Evolutionary conservation across 1,140 invertebrate genomes (phyloP).

Genomic region (Trinorchestia longiramus): DNA sequence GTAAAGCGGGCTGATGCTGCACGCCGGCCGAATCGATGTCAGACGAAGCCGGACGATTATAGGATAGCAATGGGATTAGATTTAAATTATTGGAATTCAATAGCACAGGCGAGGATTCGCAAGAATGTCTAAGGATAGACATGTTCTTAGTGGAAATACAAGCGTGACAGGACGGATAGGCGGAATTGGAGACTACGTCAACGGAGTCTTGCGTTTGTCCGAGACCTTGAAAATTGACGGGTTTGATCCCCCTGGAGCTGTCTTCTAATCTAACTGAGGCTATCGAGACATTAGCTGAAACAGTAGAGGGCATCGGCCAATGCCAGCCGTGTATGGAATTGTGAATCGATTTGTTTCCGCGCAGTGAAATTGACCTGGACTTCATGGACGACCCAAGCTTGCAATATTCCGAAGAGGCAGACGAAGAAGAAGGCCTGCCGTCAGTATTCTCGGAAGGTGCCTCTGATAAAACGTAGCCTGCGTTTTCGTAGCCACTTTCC

Average conservation of each 20-base stretch:
- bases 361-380: neutral
- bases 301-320: conserved; percentile 21
- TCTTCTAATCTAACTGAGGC: conserved; percentile 10
- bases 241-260: neutral
- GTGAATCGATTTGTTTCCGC: neutral
- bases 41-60: conserved; percentile 2
- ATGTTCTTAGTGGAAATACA: conserved; percentile 18
- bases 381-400: neutral
- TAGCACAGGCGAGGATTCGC: conserved; percentile 30
- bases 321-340: neutral
- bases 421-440: neutral
- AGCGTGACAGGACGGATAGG: conserved; percentile 34
- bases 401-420: neutral
- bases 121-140: conserved; percentile 22
- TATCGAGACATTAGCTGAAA: neutral
- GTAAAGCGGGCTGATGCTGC: conserved; percentile 16
- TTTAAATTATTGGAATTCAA: conserved; percentile 46
- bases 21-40: neutral
- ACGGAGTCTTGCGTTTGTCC: neutral
- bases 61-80: conserved; percentile 41
- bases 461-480: neutral
- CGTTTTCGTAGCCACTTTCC: neutral
- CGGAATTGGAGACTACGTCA: neutral
- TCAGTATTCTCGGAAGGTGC: neutral
- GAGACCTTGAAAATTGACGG: conserved; percentile 4